Base-by-base conservation (phyloP, 2,797 vertebrate species). In the Notolepis coatsorum region DNA sequence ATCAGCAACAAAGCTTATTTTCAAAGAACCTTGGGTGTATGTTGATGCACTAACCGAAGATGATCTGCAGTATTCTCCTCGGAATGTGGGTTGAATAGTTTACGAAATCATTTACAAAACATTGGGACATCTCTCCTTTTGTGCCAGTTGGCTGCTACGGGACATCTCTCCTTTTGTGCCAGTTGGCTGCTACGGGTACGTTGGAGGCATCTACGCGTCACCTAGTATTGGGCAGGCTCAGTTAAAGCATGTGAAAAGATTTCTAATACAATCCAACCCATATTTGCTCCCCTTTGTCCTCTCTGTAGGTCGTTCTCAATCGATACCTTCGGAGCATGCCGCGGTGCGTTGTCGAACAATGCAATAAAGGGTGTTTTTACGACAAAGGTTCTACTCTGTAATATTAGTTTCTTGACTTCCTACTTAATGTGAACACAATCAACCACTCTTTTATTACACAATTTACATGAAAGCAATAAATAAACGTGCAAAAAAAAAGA, bases 301-400 rank as follows among this genome's bases (percentile, higher is more conserved):
- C n/a, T 1, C 10, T 13, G 2, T 45, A 46, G 20, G 51, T 64
- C 7, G 67, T 57, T 30, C 49, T 10, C 2, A 42, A 68, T 57
- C 50, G 61, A 66, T 46, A 42, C 0, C 23, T 59, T 45, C 56
- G 37, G 53, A 59, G 49, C 13, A 27, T 56, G 4, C 5, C 46
- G 39, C 33, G 2, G 17, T 67, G 39, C 28, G 45, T n/a, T 47
- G 37, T 53, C 45, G 21, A 69, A 38, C 49, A 70, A 70, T 52
- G 60, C 66, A 84, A 70, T 87, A 83, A 84, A 83, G 31, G 1
- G 52, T 49, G 15, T 80, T 76, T 51, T 68, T 53, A 24, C 17
- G 43, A 12, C 24, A 64, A 66, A 48, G 12, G 2, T 37, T 2
- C 24, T 43, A 63, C 4, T 51, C 8, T 51, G 12, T 41, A 10